phyloP scores from a whole-genome alignment of 2,113 vertebrate species.

The Paramormyrops kingsleyae region DNA sequence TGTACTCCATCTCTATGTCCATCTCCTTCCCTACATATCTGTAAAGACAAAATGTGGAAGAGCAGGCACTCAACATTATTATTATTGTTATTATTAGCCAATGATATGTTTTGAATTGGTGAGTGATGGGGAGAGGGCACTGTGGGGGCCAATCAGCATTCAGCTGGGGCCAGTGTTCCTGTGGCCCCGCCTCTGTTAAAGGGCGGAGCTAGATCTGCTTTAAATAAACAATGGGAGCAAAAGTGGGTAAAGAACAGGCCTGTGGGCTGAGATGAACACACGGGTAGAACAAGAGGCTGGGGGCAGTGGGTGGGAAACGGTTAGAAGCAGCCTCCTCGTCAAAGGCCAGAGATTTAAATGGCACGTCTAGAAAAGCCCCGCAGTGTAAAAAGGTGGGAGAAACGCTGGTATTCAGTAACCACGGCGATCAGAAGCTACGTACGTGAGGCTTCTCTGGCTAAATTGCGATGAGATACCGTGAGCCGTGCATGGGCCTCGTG shows the following conservation, averaged over 20 bases:
- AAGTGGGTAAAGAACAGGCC: not conserved
- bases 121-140: not conserved
- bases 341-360: not conserved
- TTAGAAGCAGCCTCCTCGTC: not conserved
- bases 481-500: not conserved
- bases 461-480: not conserved
- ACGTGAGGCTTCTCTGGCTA: not conserved
- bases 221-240: not conserved
- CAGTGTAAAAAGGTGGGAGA: not conserved
- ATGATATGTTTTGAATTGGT: not conserved
- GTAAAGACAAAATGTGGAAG: not conserved
- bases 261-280: not conserved
- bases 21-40: not conserved
- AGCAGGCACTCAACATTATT: not conserved
- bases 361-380: not conserved
- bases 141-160: not conserved
- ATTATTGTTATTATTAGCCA: not conserved
- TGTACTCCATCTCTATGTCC: not conserved
- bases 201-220: not conserved
- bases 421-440: not conserved
- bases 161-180: not conserved
- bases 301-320: not conserved
- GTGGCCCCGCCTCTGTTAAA: not conserved
- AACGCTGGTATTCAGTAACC: not conserved
- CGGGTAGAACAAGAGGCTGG: not conserved